Base-by-base conservation (phyloP, 2,113 vertebrate species). In the Calidris pugnax region DNA sequence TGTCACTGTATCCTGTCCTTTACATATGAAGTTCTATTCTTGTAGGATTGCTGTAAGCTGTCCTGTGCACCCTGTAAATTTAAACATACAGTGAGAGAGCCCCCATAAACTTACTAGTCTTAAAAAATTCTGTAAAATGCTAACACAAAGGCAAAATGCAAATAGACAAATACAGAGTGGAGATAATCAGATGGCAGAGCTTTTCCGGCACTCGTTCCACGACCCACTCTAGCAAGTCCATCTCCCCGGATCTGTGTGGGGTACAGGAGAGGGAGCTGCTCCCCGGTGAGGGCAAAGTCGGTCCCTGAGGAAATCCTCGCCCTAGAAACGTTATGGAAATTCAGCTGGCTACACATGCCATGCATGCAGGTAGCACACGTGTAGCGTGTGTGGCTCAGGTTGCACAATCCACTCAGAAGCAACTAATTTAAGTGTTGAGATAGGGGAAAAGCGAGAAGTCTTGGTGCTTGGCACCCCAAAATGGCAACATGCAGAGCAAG, bases 361-460 rank as follows among this genome's bases (percentile, higher is more conserved):
- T 9, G 5, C 8, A 24, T 32, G 9, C 24, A 2, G 3, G 19
- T 9, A 74, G 72, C 10, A 30, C 51, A 53, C 2, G 1, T 1
- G 37, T 11, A 69, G 63, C 62, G 22, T 1, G 6, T 12, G 41
- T 43, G 26, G 64, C 47, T 90, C 62, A 37, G 0, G 1, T 1
- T 28, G 26, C 12, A 23, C 63, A 51, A 24, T 14, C 53, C 35
- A 48, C 6, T 27, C 72, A 68, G 43, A 48, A 69, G 2, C 27
- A 74, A 35, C 33, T 62, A 39, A 39, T 3, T 0, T 3, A 45
- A 80, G 28, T 37, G n/a, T 76, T 60, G 17, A n/a, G 32, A 45
- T 76, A n/a, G 11, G 5, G 15, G 19, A n/a, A 33, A 39, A 75
- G 27, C 50, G 30, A 64, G 37, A 77, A 17, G 10, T 47, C 39